A percentile compares a stretch with the other conserved stretches of the same genome.
These are phyloP conservation scores for Coturnix japonica DNA, from an alignment of 2,113 vertebrate genomes.

Conservation along the genomic window DNA sequence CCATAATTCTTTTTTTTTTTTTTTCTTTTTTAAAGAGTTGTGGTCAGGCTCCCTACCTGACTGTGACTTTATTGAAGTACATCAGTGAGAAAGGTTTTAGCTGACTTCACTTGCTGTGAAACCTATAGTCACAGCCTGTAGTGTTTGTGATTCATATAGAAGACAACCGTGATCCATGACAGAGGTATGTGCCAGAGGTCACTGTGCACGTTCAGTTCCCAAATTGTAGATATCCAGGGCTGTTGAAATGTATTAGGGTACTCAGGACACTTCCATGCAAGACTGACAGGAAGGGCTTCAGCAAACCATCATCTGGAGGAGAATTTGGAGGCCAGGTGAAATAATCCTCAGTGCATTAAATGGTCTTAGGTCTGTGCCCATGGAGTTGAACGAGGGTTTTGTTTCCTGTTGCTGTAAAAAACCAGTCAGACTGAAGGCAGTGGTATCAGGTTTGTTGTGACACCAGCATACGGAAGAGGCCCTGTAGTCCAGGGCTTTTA, in stretches of 20 bases:
- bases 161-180: background rate
- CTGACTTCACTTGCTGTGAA: background rate
- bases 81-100: slow-evolving; percentile 74
- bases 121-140: background rate
- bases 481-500: rapidly evolving
- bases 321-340: background rate
- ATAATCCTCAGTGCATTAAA: background rate
- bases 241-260: background rate
- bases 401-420: rapidly evolving
- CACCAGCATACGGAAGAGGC: background rate
- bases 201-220: background rate
- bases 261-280: background rate
- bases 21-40: slow-evolving; percentile 66
- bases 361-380: background rate
- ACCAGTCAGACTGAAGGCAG: background rate
- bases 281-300: background rate
- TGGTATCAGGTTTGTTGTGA: background rate
- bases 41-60: slow-evolving; percentile 5
- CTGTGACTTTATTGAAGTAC: slow-evolving; percentile 66
- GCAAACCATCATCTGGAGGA: background rate
- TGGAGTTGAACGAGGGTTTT: background rate
- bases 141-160: background rate
- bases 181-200: background rate
- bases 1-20: slow-evolving; percentile 36
- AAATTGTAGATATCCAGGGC: no score